Evolutionary conservation across 1,140 invertebrate species (phyloP).

Genomic region (Pseudoatta argentina): DNA sequence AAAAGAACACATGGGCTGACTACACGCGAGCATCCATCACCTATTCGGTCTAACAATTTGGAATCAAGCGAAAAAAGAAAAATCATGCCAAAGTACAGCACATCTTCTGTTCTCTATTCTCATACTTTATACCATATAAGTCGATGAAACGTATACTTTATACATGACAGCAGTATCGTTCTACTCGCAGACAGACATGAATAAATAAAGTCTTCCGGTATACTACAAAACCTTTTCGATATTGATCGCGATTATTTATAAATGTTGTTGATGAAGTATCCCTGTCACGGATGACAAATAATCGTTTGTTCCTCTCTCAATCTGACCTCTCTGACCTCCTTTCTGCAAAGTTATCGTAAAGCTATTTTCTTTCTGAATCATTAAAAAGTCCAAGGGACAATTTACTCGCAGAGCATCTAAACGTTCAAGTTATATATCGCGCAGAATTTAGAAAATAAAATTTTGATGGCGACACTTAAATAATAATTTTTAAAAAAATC

Average conservation of each 20-base stretch:
- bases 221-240: constrained; percentile 19
- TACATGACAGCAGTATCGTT: constrained; percentile 41
- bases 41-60: constrained; percentile 72
- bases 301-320: constrained; percentile 2
- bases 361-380: constrained; percentile 34
- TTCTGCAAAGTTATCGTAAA: constrained; percentile 8
- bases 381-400: constrained; percentile 30
- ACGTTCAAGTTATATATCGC: constrained; percentile 16
- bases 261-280: constrained; percentile 26
- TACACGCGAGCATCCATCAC: constrained; percentile 68
- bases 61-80: constrained; percentile 63
- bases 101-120: constrained; percentile 36
- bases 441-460: background rate
- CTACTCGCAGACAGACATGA: constrained; percentile 50
- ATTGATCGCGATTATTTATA: constrained; percentile 69
- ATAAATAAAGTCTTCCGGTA: constrained; percentile 69
- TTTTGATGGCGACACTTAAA: background rate
- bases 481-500: background rate
- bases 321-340: constrained; percentile 11
- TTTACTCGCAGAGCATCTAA: background rate
- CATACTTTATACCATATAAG: constrained; percentile 43
- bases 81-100: constrained; percentile 60
- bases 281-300: constrained; percentile 40
- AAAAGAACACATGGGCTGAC: constrained; percentile 57
- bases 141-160: constrained; percentile 61